Percentiles rank a stretch among this genome's conserved stretches.
phyloP scores from a whole-genome alignment of 2,888 invertebrate species.

The Pseudococcus longispinus region DNA sequence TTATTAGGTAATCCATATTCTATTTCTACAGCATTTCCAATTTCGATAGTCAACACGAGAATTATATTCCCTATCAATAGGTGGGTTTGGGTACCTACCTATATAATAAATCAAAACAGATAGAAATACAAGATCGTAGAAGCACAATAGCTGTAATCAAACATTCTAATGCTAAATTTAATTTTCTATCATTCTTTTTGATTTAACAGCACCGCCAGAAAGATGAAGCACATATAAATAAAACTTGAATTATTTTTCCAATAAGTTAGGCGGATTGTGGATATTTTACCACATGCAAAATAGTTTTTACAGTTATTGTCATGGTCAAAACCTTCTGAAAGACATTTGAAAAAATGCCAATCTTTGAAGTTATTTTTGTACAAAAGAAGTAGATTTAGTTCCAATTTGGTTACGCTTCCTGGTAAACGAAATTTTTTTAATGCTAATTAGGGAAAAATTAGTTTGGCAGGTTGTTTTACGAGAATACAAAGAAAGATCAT shows the following conservation, averaged over 20 bases:
- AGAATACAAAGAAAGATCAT: background rate
- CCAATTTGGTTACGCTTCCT: background rate
- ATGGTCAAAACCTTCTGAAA: slow-evolving; percentile 18
- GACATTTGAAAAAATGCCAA: slow-evolving; percentile 19
- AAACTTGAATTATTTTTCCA: background rate
- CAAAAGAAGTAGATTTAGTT: background rate
- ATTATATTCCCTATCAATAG: too few relatives aligned
- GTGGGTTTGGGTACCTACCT: too few relatives aligned
- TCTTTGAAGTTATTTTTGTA: background rate
- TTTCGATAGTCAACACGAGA: too few relatives aligned
- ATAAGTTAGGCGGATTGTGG: background rate
- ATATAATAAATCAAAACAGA: too few relatives aligned
- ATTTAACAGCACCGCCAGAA: background rate
- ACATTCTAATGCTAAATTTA: too few relatives aligned
- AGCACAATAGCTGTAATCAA: too few relatives aligned
- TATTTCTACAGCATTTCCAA: too few relatives aligned
- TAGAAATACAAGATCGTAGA: too few relatives aligned
- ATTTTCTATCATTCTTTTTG: too few relatives aligned
- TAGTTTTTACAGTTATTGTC: slow-evolving; percentile 1
- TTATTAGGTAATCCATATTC: too few relatives aligned
- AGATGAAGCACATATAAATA: background rate
- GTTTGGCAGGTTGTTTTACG: background rate
- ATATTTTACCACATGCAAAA: background rate
- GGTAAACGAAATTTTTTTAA: background rate
- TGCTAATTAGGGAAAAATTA: background rate